Conservation (phyloP, 1,140 invertebrate genomes). For the Hylaeus volcanicus region DNA sequence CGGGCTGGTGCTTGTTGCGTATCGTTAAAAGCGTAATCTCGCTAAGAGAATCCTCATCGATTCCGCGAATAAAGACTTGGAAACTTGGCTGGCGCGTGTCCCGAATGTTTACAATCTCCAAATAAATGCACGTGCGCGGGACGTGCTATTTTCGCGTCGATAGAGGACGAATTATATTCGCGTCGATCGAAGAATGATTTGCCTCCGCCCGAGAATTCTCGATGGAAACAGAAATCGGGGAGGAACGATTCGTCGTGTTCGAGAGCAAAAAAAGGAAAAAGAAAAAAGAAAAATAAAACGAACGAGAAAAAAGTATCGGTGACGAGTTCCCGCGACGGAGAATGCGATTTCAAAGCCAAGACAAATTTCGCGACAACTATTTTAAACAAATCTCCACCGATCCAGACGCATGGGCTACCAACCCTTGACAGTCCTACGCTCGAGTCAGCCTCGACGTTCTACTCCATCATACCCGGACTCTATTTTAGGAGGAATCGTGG, state of each 20-base stretch:
- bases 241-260: too few species aligned
- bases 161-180: constrained; percentile 31
- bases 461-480: neutral
- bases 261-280: too few species aligned
- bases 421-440: neutral
- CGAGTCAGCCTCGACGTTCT: neutral
- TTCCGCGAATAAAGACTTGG: constrained; percentile 34
- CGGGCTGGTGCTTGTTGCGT: too few species aligned
- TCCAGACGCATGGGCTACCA: neutral
- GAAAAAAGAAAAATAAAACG: too few species aligned
- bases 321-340: too few species aligned
- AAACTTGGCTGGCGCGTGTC: constrained; percentile 42
- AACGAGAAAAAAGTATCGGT: too few species aligned
- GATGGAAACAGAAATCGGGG: neutral
- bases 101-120: constrained; percentile 44
- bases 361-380: too few species aligned
- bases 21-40: neutral
- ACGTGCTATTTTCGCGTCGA: constrained; percentile 33
- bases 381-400: too few species aligned
- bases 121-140: constrained; percentile 24
- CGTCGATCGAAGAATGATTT: constrained; percentile 28
- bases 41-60: constrained; percentile 14
- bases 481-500: neutral
- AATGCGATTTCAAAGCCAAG: too few species aligned
- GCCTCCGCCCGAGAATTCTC: neutral